Conservation (phyloP, 2,797 vertebrate genomes). For the Gallinago stenura region DNA sequence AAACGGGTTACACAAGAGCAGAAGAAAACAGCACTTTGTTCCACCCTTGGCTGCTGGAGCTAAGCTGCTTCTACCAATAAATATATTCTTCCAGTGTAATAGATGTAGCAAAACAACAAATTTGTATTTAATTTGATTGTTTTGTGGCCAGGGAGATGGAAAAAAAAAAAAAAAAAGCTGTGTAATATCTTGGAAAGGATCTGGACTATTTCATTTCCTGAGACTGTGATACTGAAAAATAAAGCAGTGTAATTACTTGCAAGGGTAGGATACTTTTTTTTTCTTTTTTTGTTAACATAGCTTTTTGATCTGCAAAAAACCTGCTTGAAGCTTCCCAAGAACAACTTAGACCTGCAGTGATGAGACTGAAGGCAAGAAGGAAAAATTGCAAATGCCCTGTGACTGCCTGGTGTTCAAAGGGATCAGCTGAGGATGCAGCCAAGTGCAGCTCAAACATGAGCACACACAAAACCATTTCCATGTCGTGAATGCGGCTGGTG, state of each 20-base stretch:
- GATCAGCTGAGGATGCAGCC: neutral
- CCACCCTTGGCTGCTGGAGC: neutral
- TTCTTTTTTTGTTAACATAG: neutral
- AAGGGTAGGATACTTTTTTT: neutral
- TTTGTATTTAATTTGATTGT: slow-evolving; percentile 22
- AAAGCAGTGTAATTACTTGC: slow-evolving; percentile 52
- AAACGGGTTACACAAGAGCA: neutral
- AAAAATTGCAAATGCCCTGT: neutral
- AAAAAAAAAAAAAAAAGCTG: neutral
- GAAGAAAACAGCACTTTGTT: neutral
- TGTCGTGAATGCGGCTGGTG: neutral
- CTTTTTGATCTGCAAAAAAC: neutral
- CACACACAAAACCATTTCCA: neutral
- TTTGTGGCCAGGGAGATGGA: neutral
- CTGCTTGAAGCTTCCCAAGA: neutral
- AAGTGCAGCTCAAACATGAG: neutral
- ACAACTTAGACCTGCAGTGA: accelerated
- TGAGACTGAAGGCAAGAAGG: neutral
- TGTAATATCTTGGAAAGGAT: slow-evolving; percentile 30
- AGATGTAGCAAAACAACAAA: slow-evolving; percentile 56
- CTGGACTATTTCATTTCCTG: slow-evolving; percentile 26
- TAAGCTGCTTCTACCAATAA: neutral
- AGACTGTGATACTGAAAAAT: slow-evolving; percentile 59
- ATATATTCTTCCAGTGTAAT: slow-evolving; percentile 45
- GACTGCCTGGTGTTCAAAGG: neutral